phyloP scores from a whole-genome alignment of 2,113 vertebrate genomes.

The Psammodynastes pulverulentus region DNA sequence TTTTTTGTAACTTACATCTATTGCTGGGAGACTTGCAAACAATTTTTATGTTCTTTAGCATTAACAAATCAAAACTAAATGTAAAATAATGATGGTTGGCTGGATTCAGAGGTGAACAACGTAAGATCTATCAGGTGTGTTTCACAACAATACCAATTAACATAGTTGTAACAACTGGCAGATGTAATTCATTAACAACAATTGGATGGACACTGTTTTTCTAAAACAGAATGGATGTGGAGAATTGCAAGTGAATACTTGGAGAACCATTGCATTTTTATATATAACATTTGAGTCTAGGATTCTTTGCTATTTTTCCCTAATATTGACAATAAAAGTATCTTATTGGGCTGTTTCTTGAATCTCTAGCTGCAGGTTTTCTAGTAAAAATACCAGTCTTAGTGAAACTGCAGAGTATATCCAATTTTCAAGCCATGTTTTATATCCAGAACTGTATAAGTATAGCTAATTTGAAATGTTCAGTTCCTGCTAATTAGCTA shows the following conservation, averaged over 20 bases:
- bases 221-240: neutral
- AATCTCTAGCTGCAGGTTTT: neutral
- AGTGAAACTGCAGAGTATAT: neutral
- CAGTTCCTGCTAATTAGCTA: neutral
- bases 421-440: neutral
- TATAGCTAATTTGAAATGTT: neutral
- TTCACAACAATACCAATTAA: neutral
- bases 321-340: neutral
- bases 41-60: neutral
- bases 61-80: neutral
- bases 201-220: neutral
- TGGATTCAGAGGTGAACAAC: neutral
- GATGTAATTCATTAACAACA: neutral
- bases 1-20: slow-evolving; percentile 45
- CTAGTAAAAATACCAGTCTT: neutral
- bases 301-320: neutral
- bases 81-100: neutral
- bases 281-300: neutral
- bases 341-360: neutral
- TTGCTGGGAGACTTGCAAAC: neutral
- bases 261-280: neutral
- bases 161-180: neutral
- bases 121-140: neutral
- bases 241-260: neutral
- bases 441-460: neutral